Evolutionary conservation across 1,140 invertebrate species (phyloP).

Genomic region (Drosophila tsacasi): DNA sequence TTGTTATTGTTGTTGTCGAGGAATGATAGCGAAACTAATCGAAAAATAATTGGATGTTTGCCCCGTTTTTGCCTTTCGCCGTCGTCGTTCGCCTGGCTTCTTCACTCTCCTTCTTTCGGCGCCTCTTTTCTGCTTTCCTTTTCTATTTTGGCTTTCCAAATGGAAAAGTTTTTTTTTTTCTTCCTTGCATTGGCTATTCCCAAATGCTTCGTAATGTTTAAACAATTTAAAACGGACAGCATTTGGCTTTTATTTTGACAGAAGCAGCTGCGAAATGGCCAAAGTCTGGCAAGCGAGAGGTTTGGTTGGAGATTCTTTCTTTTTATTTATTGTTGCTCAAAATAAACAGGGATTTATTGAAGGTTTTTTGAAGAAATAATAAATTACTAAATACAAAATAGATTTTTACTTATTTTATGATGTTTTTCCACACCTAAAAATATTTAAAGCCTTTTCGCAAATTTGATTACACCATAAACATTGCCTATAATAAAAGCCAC

Average conservation of each 20-base stretch:
- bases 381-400: background rate
- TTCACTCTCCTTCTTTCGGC: conserved; percentile 28
- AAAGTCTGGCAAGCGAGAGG: conserved; percentile 1
- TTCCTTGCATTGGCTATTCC: conserved; percentile 73
- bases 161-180: conserved; percentile 66
- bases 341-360: background rate
- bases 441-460: background rate
- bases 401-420: background rate
- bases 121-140: conserved; percentile 45
- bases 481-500: background rate
- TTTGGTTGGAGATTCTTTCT: background rate
- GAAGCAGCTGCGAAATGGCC: conserved; percentile 64
- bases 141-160: conserved; percentile 53
- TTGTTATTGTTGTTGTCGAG: conserved; percentile 63
- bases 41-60: conserved; percentile 85
- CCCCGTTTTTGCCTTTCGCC: conserved; percentile 56
- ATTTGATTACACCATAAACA: background rate
- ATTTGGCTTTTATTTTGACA: conserved; percentile 74
- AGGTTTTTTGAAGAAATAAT: background rate
- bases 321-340: conserved; percentile 13
- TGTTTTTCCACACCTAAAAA: background rate
- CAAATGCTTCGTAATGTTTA: conserved; percentile 84
- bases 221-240: conserved; percentile 74
- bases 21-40: conserved; percentile 85
- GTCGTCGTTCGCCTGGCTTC: conserved; percentile 38